Evolutionary conservation across 2,113 vertebrate genomes (phyloP).

Genomic region (Brienomyrus longianalis): DNA sequence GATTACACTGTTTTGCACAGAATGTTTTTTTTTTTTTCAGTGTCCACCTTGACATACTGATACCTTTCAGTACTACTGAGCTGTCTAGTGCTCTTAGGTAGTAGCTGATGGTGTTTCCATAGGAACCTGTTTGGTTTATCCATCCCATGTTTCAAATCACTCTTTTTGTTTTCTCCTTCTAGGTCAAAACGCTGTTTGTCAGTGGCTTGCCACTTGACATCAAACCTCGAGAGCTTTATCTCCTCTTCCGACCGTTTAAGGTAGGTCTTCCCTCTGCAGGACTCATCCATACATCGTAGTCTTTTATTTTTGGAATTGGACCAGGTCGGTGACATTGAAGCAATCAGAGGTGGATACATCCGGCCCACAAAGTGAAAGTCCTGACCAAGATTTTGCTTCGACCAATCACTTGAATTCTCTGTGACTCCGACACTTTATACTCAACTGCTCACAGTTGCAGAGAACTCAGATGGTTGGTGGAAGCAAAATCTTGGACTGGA

Average conservation of each 20-base stretch:
- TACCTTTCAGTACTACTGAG: background rate
- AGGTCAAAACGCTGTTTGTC: slow-evolving; percentile 95
- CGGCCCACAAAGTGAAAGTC: background rate
- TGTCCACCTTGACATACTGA: background rate
- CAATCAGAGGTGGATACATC: background rate
- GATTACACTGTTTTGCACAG: background rate
- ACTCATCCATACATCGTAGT: background rate
- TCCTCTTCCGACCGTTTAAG: slow-evolving; percentile 98
- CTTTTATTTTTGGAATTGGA: background rate
- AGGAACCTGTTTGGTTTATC: background rate
- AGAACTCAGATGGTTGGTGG: background rate
- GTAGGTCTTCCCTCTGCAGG: slow-evolving; percentile 53
- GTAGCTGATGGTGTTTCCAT: background rate
- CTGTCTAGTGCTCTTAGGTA: background rate
- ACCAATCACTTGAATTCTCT: background rate
- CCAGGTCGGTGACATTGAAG: background rate
- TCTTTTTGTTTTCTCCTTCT: slow-evolving; percentile 19
- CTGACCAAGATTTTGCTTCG: background rate
- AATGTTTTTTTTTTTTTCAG: background rate
- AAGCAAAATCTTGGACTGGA: background rate
- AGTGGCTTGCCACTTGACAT: slow-evolving; percentile 93
- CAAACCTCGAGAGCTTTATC: slow-evolving; percentile 91
- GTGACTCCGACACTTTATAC: background rate
- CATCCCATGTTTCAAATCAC: background rate
- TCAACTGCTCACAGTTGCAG: background rate